Evolutionary conservation across 2,797 vertebrate species (phyloP).

Genomic region (Nannoperca obscura): DNA sequence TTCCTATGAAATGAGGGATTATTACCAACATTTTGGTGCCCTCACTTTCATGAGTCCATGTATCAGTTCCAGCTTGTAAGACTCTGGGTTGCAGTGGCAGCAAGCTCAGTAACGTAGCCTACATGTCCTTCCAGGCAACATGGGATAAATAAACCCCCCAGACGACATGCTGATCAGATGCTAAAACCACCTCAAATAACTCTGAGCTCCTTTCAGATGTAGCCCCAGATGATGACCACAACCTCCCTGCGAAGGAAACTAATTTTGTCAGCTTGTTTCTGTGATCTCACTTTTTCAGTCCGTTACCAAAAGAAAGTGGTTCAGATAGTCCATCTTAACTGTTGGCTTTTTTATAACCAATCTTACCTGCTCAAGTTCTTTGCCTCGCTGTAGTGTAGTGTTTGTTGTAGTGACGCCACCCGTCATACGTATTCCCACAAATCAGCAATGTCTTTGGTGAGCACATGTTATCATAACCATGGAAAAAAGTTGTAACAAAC

Average conservation of each 20-base stretch:
- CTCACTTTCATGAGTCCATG: neutral
- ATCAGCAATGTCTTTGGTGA: neutral
- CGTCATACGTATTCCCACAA: neutral
- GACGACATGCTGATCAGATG: neutral
- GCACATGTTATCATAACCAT: neutral
- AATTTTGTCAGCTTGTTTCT: neutral
- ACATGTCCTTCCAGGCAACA: neutral
- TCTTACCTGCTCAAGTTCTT: neutral
- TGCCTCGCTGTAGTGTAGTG: too few species aligned
- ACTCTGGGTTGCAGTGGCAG: neutral
- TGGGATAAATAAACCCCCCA: neutral
- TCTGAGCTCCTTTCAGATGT: neutral
- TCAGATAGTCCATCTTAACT: conserved; percentile 14
- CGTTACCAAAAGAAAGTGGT: neutral
- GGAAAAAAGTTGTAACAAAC: neutral
- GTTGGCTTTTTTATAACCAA: neutral
- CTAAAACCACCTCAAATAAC: neutral
- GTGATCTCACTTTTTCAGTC: conserved; percentile 9
- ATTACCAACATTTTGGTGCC: neutral
- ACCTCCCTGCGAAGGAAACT: neutral
- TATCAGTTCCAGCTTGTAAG: neutral
- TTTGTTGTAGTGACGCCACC: neutral
- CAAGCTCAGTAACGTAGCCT: neutral
- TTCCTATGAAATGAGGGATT: neutral
- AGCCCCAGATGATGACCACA: neutral